Base-by-base conservation (phyloP, 2,113 vertebrate genomes). In the Grus americana region DNA sequence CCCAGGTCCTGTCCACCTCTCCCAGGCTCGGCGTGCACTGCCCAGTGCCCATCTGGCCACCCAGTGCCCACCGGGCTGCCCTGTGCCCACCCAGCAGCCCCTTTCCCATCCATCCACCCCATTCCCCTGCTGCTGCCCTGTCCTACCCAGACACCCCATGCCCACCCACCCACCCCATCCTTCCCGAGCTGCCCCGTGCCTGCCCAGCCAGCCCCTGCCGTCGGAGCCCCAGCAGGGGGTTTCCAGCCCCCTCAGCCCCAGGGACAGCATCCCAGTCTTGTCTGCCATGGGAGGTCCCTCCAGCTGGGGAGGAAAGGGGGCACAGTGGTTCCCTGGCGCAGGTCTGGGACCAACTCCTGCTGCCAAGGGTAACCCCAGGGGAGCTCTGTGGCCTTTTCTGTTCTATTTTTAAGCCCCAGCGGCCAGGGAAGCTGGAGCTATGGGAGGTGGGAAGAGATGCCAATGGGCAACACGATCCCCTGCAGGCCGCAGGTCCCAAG, bases 371-470 rank as follows among this genome's bases (percentile, higher is more conserved):
- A 73, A 80, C 55, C 32, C 19, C 58, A 70, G 36, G 68, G 46
- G 29, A 92, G 44, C 26, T 73, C 63, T 72, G 50, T 79, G 94
- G 94, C 86, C 80, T 94, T 95, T 97, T 85, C 91, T 73, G 70
- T 57, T 93, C 95, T 97, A 87, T 95, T 96, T 96, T 95, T 93
- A 96, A 93, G 61, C 19, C 18, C 5, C 44, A 10, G 46, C 1
- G 7, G 34, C 49, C 74, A 58, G 83, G 40, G 38, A 90, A 95
- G 65, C 44, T 87, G 80, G 58, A 86, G 75, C 62, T 58, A 12
- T 4, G 42, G 78, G 86, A 91, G 54, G 44, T 49, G 65, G 68
- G 84, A 88, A 58, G 32, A 54, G 78, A 55, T 82, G 67, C 38
- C 91, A 68, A 73, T 13, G 4, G 49, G 90, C 62, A 96, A 96